Conservation (phyloP, 2,797 vertebrate genomes). For the Myripristis murdjan region DNA sequence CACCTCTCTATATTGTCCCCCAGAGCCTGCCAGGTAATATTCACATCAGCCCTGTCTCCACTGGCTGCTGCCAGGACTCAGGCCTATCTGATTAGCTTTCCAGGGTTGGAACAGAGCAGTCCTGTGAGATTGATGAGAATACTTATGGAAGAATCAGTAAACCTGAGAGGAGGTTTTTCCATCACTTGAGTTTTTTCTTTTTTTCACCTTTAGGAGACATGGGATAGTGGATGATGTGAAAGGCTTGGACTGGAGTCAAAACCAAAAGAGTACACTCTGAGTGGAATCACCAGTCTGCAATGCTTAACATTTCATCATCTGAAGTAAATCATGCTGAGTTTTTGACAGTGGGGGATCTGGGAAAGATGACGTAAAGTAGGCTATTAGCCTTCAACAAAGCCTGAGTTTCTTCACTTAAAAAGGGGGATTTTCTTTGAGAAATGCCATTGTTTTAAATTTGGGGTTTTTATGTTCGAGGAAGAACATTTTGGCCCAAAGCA, state of each 20-base stretch:
- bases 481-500: conserved; percentile 34
- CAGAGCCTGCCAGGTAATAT: conserved; percentile 8
- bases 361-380: conserved; percentile 56
- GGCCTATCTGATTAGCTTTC: conserved; percentile 38
- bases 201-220: conserved; percentile 19
- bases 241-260: conserved; percentile 67
- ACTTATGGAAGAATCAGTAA: conserved; percentile 51
- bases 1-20: neutral
- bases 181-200: conserved; percentile 41
- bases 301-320: conserved; percentile 64
- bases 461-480: conserved; percentile 41
- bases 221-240: conserved; percentile 61
- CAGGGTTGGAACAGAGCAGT: conserved; percentile 15
- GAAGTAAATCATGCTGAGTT: conserved; percentile 62
- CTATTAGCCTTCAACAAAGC: conserved; percentile 7
- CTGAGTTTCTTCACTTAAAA: conserved; percentile 38
- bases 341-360: conserved; percentile 56
- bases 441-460: conserved; percentile 39
- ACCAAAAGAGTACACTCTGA: conserved; percentile 54
- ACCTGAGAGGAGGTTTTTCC: conserved; percentile 56
- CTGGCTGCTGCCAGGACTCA: conserved; percentile 9
- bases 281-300: conserved; percentile 62
- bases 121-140: conserved; percentile 58
- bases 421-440: conserved; percentile 32
- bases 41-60: conserved; percentile 1